Conservation (phyloP, 2,888 invertebrate genomes). For the Tenthredo distinguenda region DNA sequence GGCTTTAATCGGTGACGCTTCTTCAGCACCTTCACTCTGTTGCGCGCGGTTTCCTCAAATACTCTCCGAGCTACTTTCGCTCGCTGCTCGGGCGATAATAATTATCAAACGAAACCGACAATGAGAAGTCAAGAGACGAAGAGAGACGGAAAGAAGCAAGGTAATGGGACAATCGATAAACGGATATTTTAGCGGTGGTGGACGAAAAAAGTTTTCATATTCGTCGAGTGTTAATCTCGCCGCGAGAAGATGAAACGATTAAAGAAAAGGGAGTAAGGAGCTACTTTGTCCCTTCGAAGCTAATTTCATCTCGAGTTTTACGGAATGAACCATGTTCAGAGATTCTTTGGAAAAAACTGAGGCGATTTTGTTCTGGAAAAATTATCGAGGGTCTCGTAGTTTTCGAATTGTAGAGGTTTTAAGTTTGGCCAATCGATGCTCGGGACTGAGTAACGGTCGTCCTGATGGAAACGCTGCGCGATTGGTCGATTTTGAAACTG, state of each 20-base stretch:
- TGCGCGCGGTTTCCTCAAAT: conserved; percentile 13
- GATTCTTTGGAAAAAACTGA: background rate
- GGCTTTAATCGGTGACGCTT: conserved; percentile 43
- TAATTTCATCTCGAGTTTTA: background rate
- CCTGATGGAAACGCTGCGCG: background rate
- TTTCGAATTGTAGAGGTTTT: background rate
- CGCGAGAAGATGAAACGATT: background rate
- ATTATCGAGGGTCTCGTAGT: background rate
- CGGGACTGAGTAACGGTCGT: background rate
- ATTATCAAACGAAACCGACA: conserved; percentile 19
- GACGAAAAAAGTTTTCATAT: conserved; percentile 15
- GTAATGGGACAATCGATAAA: background rate
- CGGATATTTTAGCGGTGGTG: background rate
- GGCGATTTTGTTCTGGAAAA: background rate
- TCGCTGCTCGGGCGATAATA: background rate
- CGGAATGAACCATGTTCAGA: background rate
- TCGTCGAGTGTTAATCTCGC: conserved; percentile 12
- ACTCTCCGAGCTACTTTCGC: background rate
- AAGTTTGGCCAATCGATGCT: background rate
- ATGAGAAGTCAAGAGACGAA: background rate
- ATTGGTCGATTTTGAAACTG: conserved; percentile 8
- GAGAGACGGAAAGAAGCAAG: background rate
- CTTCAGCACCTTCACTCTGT: conserved; percentile 28
- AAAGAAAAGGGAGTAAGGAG: background rate
- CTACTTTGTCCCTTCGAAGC: background rate